These are phyloP conservation scores for Denticeps clupeoides DNA, from an alignment of 2,797 vertebrate genomes.

Conservation along the genomic window DNA sequence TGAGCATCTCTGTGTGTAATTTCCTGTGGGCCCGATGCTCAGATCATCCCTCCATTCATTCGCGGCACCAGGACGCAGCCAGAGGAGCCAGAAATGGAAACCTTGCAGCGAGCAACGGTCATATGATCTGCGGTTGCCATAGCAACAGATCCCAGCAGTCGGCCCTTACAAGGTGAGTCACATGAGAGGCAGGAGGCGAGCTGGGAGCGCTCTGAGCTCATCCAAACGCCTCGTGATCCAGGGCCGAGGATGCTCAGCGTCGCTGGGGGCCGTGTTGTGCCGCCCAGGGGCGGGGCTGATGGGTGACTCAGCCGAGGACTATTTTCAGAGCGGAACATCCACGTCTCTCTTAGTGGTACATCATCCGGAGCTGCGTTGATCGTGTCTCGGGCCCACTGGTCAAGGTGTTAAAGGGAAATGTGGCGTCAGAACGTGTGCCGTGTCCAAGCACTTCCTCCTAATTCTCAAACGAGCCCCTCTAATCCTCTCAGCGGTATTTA, in stretches of 20 bases:
- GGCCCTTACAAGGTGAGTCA: constrained; percentile 59
- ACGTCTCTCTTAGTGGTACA: constrained; percentile 1
- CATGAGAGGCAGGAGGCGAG: constrained; percentile 58
- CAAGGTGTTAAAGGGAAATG: too few species aligned
- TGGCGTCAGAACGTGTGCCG: background rate
- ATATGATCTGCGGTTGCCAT: constrained; percentile 66
- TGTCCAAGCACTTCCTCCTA: background rate
- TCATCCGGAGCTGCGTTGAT: too few species aligned
- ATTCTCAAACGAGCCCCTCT: background rate
- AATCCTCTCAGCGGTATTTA: background rate
- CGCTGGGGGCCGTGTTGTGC: constrained; percentile 15
- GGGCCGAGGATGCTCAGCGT: constrained; percentile 9
- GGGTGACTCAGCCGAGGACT: constrained; percentile 8
- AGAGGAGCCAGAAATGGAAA: constrained; percentile 19
- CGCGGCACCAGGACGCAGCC: too few species aligned
- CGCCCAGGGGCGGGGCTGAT: constrained; percentile 5
- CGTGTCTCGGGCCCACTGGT: too few species aligned
- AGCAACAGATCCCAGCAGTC: constrained; percentile 68
- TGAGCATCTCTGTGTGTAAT: too few species aligned
- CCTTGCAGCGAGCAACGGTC: constrained; percentile 48
- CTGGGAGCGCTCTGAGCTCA: constrained; percentile 33
- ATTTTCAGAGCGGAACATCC: constrained; percentile 4
- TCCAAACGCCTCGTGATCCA: constrained; percentile 19
- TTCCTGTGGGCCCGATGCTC: too few species aligned
- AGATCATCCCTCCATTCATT: too few species aligned